Percentiles rank a stretch among this genome's conserved stretches.
Evolutionary conservation across 1,140 invertebrate species (phyloP).

Genomic region (Aphidius ervi): DNA sequence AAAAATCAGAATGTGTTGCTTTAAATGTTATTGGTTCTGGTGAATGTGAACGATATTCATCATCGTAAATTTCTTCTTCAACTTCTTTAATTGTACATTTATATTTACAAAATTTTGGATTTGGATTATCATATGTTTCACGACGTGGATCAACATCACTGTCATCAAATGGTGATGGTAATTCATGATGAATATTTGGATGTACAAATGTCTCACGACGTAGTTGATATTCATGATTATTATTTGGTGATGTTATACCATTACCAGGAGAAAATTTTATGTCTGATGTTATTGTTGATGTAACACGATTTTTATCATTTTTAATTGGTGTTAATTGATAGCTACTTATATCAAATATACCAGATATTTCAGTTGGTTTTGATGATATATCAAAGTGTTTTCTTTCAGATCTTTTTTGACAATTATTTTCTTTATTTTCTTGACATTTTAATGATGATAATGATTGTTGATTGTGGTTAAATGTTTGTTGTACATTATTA

Average conservation of each 20-base stretch:
- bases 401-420: constrained; percentile 11
- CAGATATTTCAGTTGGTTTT: constrained; percentile 18
- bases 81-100: not conserved
- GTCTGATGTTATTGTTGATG: not conserved
- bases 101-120: constrained; percentile 25
- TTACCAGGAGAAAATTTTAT: constrained; percentile 20
- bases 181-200: not conserved
- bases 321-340: constrained; percentile 28
- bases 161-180: constrained; percentile 12
- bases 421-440: constrained; percentile 24
- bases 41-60: constrained; percentile 33
- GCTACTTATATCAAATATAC: constrained; percentile 22
- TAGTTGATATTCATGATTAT: not conserved
- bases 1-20: constrained; percentile 31
- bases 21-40: constrained; percentile 12
- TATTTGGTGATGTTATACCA: constrained; percentile 7
- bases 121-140: constrained; percentile 34
- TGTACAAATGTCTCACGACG: not conserved
- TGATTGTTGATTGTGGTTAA: not conserved
- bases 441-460: constrained; percentile 2
- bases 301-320: not conserved
- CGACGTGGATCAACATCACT: constrained; percentile 24
- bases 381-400: not conserved
- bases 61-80: constrained; percentile 15
- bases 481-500: constrained; percentile 5